Conservation (phyloP, 2,888 invertebrate genomes). For the Cantharis flavilabris region DNA sequence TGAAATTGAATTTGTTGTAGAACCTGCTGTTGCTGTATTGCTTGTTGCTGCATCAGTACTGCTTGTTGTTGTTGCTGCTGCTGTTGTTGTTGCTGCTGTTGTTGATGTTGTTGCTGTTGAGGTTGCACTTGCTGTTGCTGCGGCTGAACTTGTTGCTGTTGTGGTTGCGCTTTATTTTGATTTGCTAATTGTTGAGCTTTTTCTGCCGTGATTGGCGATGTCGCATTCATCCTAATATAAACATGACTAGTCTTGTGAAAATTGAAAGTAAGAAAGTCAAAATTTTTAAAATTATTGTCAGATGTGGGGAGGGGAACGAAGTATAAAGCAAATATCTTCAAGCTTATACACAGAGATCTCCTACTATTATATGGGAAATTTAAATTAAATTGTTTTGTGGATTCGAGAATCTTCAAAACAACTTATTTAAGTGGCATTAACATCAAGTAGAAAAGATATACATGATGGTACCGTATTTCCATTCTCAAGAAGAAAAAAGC, state of each 20-base stretch:
- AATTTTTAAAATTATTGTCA: not conserved
- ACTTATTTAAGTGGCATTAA: not conserved
- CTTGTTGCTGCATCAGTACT: slow-evolving; percentile 43
- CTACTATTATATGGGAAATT: slow-evolving; percentile 33
- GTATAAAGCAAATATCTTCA: slow-evolving; percentile 28
- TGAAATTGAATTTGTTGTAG: slow-evolving; percentile 48
- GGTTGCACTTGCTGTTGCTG: slow-evolving; percentile 59
- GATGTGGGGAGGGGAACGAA: slow-evolving; percentile 42
- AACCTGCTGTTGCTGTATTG: slow-evolving; percentile 40
- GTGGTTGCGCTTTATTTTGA: slow-evolving; percentile 57
- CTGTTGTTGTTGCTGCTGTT: slow-evolving; percentile 52
- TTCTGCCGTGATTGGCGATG: slow-evolving; percentile 61
- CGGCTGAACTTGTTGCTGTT: slow-evolving; percentile 57
- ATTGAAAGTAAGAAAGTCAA: not conserved
- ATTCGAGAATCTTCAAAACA: not conserved
- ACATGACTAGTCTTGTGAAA: not conserved
- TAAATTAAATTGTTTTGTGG: not conserved
- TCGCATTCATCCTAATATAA: slow-evolving; percentile 33
- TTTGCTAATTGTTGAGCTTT: slow-evolving; percentile 60
- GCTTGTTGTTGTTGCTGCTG: slow-evolving; percentile 48
- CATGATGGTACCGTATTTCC: slow-evolving; percentile 15
- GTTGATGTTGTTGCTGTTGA: slow-evolving; percentile 42
- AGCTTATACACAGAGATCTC: slow-evolving; percentile 37
- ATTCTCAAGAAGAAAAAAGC: not conserved
- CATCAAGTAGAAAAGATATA: slow-evolving; percentile 1